Evolutionary conservation across 2,113 vertebrate genomes (phyloP), one percentile per base, ranked within the genome.

Genomic region (Corythornis madagascariensis): DNA sequence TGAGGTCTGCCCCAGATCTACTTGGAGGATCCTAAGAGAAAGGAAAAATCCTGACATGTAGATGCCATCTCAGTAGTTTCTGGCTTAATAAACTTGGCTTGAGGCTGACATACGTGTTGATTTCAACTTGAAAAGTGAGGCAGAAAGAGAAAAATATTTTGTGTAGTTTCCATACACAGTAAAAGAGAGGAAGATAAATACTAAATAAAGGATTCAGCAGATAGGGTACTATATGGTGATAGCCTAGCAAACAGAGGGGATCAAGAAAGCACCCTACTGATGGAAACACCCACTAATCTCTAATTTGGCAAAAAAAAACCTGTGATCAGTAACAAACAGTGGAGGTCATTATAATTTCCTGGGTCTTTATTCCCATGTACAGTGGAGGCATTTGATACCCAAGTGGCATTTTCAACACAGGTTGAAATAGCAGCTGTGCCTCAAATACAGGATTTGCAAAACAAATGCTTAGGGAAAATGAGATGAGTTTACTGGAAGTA

Each of bases 351-450:
- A 12, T 50, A 75, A 93, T 92, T 92, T 87, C 38, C 40, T 61
- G 35, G 28, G n/a, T 91, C 66, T 93, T 94, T 92, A 76, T 87
- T 93, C 66, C 40, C 28, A 7, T 42, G 59, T 78, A 81, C 59
- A 78, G 5, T 29, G 42, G 47, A 85, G 71, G 31, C 33, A 57
- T 87, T 91, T 91, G 67, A 91, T 92, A 69, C 8, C 31, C 33
- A 65, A 82, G 45, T 91, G 48, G 22, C 21, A 50, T 50, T 50
- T 50, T 50, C 48, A 50, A 50, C 22, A 11, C 48, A 87, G 81
- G 66, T 92, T 72, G 87, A 83, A 87, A 87, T 55, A 87, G 59
- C 66, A 95, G 50, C 82, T 91, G 59, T 87, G 81, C 50, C 55
- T 93, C 78, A 85, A 65, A 69, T 15, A 66, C 50, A 83, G 59